Evolutionary conservation across 2,797 vertebrate species (phyloP).

Genomic region (Triplophysa yarkandensis): DNA sequence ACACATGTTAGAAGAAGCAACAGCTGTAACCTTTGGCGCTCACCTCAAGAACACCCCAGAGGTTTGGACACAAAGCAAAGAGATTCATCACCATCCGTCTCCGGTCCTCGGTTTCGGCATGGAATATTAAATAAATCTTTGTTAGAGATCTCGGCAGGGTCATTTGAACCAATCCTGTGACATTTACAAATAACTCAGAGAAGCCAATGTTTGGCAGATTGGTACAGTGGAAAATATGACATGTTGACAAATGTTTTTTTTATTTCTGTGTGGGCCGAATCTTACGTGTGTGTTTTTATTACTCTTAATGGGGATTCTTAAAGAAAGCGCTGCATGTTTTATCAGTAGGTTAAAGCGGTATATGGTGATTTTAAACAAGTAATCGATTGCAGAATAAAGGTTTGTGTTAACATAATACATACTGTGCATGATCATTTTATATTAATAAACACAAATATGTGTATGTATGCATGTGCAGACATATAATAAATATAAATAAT

Average conservation of each 20-base stretch:
- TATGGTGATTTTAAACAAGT: no score
- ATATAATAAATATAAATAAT: no score
- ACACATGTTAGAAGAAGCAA: slow-evolving; percentile 30
- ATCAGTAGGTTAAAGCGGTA: no score
- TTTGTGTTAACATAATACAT: no score
- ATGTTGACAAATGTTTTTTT: slow-evolving; percentile 18
- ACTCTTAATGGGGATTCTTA: no score
- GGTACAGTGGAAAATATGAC: slow-evolving; percentile 1
- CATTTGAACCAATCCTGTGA: slow-evolving; percentile 38
- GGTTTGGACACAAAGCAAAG: slow-evolving; percentile 35
- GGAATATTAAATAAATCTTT: slow-evolving; percentile 29
- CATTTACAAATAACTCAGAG: slow-evolving; percentile 34
- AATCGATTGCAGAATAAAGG: no score
- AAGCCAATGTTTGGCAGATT: slow-evolving; percentile 16
- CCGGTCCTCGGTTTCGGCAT: slow-evolving; percentile 13
- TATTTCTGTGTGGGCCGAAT: neutral
- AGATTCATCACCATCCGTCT: slow-evolving; percentile 21
- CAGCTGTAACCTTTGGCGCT: slow-evolving; percentile 47
- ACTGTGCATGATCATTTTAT: no score
- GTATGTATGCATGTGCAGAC: no score
- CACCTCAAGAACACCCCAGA: slow-evolving; percentile 35
- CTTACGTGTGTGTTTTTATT: neutral
- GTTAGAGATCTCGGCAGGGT: slow-evolving; percentile 34
- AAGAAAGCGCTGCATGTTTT: no score
- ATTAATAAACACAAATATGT: no score